Percentiles rank a stretch among this genome's conserved stretches.
These are phyloP conservation scores for Petrocephalus sullivani DNA, from an alignment of 2,797 vertebrate species.

Conservation along the genomic window DNA sequence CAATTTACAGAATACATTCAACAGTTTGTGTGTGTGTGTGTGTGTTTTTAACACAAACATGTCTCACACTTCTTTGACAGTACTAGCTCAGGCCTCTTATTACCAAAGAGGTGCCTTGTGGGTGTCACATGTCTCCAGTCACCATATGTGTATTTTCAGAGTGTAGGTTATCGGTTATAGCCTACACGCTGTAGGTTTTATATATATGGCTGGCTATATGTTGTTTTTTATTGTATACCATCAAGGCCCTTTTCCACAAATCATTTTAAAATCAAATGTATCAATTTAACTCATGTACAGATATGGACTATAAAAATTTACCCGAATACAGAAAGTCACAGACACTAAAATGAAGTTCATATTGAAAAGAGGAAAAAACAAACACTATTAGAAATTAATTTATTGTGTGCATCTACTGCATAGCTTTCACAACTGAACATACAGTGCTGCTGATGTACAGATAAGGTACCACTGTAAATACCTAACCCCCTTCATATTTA, in stretches of 20 bases:
- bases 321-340: neutral
- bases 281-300: neutral
- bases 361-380: neutral
- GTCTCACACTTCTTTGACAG: neutral
- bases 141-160: neutral
- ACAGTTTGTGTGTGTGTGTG: neutral
- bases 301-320: neutral
- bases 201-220: neutral
- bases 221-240: neutral
- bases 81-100: neutral
- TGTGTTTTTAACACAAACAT: neutral
- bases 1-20: neutral
- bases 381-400: conserved; percentile 44
- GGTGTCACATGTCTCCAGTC: neutral
- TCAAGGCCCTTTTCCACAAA: neutral
- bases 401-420: conserved; percentile 56
- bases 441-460: neutral
- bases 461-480: conserved; percentile 43
- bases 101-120: neutral
- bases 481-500: conserved; percentile 42
- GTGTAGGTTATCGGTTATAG: neutral
- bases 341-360: neutral
- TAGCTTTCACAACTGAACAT: conserved; percentile 47
- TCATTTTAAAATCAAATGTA: neutral
- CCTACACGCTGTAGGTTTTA: too few relatives aligned